Percentiles rank a stretch among this genome's conserved stretches.
These are phyloP conservation scores for Mya arenaria DNA, from an alignment of 1,140 invertebrate species.

Conservation along the genomic window DNA sequence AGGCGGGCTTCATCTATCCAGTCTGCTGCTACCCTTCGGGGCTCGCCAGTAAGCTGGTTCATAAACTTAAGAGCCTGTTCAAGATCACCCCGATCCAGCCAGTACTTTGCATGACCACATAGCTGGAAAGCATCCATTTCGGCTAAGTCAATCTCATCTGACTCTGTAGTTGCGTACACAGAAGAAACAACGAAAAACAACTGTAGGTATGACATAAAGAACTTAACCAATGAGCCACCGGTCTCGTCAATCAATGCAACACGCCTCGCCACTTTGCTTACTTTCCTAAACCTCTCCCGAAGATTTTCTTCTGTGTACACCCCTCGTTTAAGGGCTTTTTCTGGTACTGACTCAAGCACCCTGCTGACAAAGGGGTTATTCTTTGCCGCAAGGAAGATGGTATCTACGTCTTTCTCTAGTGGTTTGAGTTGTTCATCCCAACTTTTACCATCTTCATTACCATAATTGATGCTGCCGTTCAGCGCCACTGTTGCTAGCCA, in stretches of 20 bases:
- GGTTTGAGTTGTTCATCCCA: slow-evolving; percentile 85
- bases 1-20: slow-evolving; percentile 94
- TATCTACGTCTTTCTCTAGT: slow-evolving; percentile 88
- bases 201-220: slow-evolving; percentile 94
- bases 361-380: slow-evolving; percentile 86
- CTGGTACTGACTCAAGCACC: slow-evolving; percentile 89
- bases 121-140: slow-evolving; percentile 92
- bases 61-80: slow-evolving; percentile 93
- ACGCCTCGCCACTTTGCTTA: slow-evolving; percentile 83
- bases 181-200: slow-evolving; percentile 82
- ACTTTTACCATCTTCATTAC: slow-evolving; percentile 75
- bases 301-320: slow-evolving; percentile 93
- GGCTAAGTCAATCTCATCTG: slow-evolving; percentile 80
- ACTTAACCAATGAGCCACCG: slow-evolving; percentile 89
- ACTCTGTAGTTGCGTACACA: slow-evolving; percentile 81
- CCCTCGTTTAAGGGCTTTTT: slow-evolving; percentile 88
- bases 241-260: slow-evolving; percentile 92
- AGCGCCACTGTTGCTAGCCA: slow-evolving; percentile 96
- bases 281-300: slow-evolving; percentile 91
- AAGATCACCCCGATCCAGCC: slow-evolving; percentile 91
- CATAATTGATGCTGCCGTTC: slow-evolving; percentile 87
- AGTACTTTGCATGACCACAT: slow-evolving; percentile 91
- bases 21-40: slow-evolving; percentile 89
- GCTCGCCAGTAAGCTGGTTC: slow-evolving; percentile 93
- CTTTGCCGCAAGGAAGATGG: slow-evolving; percentile 82